phyloP scores from a whole-genome alignment of 1,140 invertebrate genomes.

The Drosophila funebris region DNA sequence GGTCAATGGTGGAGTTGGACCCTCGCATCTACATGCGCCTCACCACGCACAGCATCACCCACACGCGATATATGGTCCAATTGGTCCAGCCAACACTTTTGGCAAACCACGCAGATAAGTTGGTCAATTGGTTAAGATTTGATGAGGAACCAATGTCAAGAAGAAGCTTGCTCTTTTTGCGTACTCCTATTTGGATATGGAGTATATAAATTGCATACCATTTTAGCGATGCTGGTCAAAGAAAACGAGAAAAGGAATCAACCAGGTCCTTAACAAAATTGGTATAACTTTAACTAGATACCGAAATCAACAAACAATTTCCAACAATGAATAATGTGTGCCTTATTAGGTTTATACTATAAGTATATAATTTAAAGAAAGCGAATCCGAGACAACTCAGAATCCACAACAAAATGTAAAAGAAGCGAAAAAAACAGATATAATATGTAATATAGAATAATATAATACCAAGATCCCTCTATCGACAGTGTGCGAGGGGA shows the following conservation, averaged over 20 bases:
- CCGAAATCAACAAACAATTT: constrained; percentile 41
- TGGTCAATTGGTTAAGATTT: not conserved
- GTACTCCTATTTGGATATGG: not conserved
- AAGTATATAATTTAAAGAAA: constrained; percentile 51
- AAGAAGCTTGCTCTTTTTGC: not conserved
- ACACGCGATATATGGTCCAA: constrained; percentile 69
- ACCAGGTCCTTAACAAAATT: not conserved
- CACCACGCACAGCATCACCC: constrained; percentile 49
- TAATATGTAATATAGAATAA: constrained; percentile 71
- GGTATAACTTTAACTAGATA: constrained; percentile 17
- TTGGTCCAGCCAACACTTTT: constrained; percentile 71
- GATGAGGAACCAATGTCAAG: too few relatives aligned
- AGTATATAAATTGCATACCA: constrained; percentile 34
- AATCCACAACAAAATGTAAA: not conserved
- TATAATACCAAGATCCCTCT: constrained; percentile 34
- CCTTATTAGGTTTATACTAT: constrained; percentile 83
- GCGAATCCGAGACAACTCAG: constrained; percentile 7
- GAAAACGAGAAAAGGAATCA: constrained; percentile 24
- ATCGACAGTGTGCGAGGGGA: not conserved
- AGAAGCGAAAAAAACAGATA: constrained; percentile 7
- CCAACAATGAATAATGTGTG: constrained; percentile 80
- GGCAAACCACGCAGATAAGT: constrained; percentile 80
- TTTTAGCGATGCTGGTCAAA: constrained; percentile 81
- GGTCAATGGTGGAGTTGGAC: constrained; percentile 47
- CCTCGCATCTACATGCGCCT: constrained; percentile 36